These are phyloP conservation scores for Pteropus alecto DNA, from an alignment of 2,113 vertebrate genomes.

Conservation along the genomic window DNA sequence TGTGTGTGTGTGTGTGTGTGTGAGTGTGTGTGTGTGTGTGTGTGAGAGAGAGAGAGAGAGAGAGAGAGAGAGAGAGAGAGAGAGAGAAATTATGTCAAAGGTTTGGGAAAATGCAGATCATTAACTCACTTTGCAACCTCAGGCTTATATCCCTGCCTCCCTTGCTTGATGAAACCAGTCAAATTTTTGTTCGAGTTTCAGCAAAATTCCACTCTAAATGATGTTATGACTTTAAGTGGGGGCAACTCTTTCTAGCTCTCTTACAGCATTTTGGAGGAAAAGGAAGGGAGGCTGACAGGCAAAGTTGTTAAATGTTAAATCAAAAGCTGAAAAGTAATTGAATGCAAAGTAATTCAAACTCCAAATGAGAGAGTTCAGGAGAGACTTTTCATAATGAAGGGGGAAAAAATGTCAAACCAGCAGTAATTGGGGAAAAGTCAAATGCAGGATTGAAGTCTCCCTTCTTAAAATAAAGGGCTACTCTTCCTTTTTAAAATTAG, in stretches of 20 bases:
- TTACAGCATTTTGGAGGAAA: constrained; percentile 45
- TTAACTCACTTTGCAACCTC: neutral
- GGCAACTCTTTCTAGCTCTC: neutral
- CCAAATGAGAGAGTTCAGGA: constrained; percentile 46
- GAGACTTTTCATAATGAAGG: constrained; percentile 8
- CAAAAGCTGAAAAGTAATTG: constrained; percentile 71
- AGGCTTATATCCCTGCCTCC: neutral
- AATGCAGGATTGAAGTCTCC: neutral
- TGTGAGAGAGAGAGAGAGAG: neutral
- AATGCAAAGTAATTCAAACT: constrained; percentile 62
- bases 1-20: neutral
- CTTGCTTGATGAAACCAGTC: constrained; percentile 24
- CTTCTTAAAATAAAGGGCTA: constrained; percentile 1
- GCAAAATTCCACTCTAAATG: constrained; percentile 14
- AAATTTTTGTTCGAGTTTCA: constrained; percentile 31
- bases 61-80: neutral
- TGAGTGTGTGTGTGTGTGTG: neutral
- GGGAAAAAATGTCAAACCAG: neutral
- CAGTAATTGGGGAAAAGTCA: constrained; percentile 42
- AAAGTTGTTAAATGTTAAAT: constrained; percentile 69
- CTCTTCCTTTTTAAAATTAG: neutral
- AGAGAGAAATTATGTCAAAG: neutral
- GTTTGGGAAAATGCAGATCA: neutral
- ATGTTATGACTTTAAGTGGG: constrained; percentile 28
- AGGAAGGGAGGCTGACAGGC: constrained; percentile 51